Base-by-base conservation (phyloP, 2,113 vertebrate species). In the Platysternon megacephalum region DNA sequence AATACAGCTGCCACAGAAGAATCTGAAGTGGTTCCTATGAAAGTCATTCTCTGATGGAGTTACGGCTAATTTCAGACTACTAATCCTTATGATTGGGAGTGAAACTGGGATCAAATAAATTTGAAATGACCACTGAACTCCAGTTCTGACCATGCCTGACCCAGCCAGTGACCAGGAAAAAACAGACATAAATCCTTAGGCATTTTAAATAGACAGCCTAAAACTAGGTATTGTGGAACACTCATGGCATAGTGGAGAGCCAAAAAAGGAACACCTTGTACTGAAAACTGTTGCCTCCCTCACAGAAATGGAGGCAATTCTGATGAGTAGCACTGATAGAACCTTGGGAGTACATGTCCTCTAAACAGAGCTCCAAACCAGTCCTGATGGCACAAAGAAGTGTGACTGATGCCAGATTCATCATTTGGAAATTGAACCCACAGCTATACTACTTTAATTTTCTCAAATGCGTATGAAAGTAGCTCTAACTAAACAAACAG, bases 141-240 rank as follows among this genome's bases (percentile, higher is more conserved):
- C 13, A 82, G 76, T 11, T 46, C 8, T 46, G 19, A 82, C 79
- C 35, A 80, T 42, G 35, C 16, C 78, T 49, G 52, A 5, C 78
- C 84, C 5, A 82, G 3, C 26, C 22, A 83, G 24, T 3, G 65
- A 44, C 87, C 82, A 85, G 29, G 61, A 82, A 89, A 35, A 87
- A 93, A 90, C 1, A 1, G 22, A 76, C 12, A 17, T 1, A 61
- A 10, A 0, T 17, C 48, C 12, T 0, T 8, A 80, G 35, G 28
- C 1, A 2, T 88, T 87, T 94, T 68, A 21, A 51, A 84, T 88
- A 83, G 13, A 4, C 84, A 29, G 82, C 0, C 11, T 1, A 44
- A 19, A 16, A 82, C 2, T 24, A n/a, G 35, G 48, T 83, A 80
- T 76, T 88, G 86, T 82, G n/a, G 5, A 80, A 80, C 28, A 35